Base-by-base conservation (phyloP, 2,113 vertebrate species). In the Heptranchias perlo region DNA sequence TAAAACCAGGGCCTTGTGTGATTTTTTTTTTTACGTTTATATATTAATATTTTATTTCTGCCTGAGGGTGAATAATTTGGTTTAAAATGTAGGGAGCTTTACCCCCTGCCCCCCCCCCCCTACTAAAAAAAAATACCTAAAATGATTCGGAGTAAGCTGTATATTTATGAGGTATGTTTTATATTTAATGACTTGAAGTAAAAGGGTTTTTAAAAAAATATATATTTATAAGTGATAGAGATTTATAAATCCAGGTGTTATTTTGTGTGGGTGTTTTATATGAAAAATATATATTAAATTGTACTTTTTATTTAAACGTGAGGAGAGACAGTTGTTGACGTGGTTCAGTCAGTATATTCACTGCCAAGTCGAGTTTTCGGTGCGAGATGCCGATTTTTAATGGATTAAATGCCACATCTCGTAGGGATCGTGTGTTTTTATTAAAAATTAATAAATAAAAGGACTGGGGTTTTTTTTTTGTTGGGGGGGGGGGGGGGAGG, bases 401-500 rank as follows among this genome's bases (percentile, higher is more conserved):
- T 31, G 84, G 84, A 54, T 87, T 47, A 47, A 84, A 87, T 28
- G 21, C 39, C 47, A 25, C 25, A 28, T 52, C 7, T 2, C 47
- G 44, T 14, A n/a, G 44, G 82, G 44, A 23, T 86, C 82, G 82
- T 49, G 31, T n/a, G 73, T 76, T 76, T 76, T 76, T n/a, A n/a
- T 76, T n/a, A 76, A n/a, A 76, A 76, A 76, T 76, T n/a, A n/a
- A 58, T 58, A 58, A 58, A 58, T 58, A 58, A 58, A 58, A 7
- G 58, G 58, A n/a, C n/a, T n/a, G n/a, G n/a, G n/a, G n/a, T n/a
- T n/a, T n/a, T n/a, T n/a, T n/a, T n/a, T n/a, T n/a, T n/a, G 23
- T 16, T 76, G 69, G 69, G 82, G 96, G 92, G n/a, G 95, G 76
- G 47, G 96, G 52, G 78, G 94, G 65, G 21, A 87, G 64, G 91